Conservation (phyloP, 2,113 vertebrate genomes). For the Plecturocebus donacophilus region DNA sequence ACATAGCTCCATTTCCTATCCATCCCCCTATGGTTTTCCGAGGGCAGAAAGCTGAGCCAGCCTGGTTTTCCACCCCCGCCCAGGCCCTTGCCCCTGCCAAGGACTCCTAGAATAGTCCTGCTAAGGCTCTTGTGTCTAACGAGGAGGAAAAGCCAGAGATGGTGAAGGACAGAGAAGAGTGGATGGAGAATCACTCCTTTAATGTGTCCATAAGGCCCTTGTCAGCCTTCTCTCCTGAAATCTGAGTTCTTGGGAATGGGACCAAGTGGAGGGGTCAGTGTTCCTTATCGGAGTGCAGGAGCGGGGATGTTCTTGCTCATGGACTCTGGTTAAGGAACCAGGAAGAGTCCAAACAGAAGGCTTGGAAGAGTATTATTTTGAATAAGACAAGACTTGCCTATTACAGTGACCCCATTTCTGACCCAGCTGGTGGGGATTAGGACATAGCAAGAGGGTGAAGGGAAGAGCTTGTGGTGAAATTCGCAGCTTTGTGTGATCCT, state of each 20-base stretch:
- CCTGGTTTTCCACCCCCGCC: background rate
- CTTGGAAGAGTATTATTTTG: background rate
- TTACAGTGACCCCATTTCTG: background rate
- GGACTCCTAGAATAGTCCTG: slow-evolving; percentile 18
- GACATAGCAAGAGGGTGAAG: background rate
- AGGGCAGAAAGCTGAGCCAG: slow-evolving; percentile 48
- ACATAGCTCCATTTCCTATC: slow-evolving; percentile 12
- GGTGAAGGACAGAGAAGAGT: background rate
- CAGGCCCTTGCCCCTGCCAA: background rate
- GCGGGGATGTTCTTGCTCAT: background rate
- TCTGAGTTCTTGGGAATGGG: background rate
- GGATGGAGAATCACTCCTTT: background rate
- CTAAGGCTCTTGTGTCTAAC: slow-evolving; percentile 28
- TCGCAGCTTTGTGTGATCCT: background rate
- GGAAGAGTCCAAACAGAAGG: slow-evolving; percentile 9
- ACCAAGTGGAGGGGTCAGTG: background rate
- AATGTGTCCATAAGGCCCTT: background rate
- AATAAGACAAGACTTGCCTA: background rate
- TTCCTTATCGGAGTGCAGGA: background rate
- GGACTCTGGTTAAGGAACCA: background rate
- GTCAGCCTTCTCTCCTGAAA: background rate
- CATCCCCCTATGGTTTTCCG: background rate
- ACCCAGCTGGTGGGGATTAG: background rate
- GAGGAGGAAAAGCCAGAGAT: slow-evolving; percentile 42
- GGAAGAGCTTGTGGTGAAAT: background rate